These are phyloP conservation scores for Drosophila repletoides DNA, from an alignment of 1,140 invertebrate species.

Conservation along the genomic window DNA sequence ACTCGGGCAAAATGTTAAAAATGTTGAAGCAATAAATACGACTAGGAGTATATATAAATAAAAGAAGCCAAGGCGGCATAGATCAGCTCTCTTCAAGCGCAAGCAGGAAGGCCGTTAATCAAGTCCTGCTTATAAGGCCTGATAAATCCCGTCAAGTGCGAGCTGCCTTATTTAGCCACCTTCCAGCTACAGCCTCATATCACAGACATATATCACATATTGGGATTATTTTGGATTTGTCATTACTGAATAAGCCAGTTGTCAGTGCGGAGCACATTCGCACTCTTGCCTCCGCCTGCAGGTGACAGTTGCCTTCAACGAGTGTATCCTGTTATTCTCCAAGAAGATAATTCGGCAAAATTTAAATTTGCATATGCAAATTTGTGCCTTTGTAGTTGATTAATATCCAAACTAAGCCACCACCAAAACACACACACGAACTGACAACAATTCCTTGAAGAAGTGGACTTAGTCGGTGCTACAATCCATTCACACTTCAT, in stretches of 20 bases:
- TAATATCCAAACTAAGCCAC: slow-evolving; percentile 33
- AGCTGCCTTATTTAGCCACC: too few species aligned
- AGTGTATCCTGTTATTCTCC: slow-evolving; percentile 2
- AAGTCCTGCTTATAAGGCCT: too few species aligned
- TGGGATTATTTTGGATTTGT: slow-evolving; percentile 24
- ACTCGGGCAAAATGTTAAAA: slow-evolving; percentile 47
- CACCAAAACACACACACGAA: not conserved
- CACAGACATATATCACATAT: slow-evolving; percentile 17
- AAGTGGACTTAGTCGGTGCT: too few species aligned
- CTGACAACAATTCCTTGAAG: slow-evolving; percentile 2
- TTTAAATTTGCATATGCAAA: slow-evolving; percentile 51
- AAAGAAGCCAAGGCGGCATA: slow-evolving; percentile 2
- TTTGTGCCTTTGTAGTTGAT: slow-evolving; percentile 26
- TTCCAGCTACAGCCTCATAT: too few species aligned
- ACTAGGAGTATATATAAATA: slow-evolving; percentile 1
- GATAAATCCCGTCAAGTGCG: slow-evolving; percentile 54
- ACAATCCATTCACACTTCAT: not conserved
- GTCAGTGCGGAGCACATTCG: not conserved
- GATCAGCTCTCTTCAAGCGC: too few species aligned
- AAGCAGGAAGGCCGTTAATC: slow-evolving; percentile 52
- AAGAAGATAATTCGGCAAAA: not conserved
- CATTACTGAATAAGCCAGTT: too few species aligned
- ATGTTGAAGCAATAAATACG: slow-evolving; percentile 14
- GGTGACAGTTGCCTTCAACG: slow-evolving; percentile 20
- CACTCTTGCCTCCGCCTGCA: not conserved